Percentiles rank a stretch among this genome's conserved stretches.
Evolutionary conservation across 1,140 invertebrate species (phyloP).

Genomic region (Achroia grisella): DNA sequence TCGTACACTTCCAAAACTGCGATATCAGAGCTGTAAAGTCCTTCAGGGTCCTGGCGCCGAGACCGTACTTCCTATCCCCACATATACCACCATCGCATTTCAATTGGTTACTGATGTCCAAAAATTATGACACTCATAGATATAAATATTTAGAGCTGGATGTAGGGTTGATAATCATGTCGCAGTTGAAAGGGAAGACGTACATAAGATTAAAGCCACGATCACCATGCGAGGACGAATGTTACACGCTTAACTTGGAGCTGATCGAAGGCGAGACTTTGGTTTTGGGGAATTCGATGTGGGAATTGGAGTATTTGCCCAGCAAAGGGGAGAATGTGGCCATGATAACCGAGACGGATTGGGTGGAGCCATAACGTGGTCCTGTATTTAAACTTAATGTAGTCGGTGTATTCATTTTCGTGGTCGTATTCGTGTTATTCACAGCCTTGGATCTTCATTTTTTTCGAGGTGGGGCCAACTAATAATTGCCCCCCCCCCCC

Average conservation of each 20-base stretch:
- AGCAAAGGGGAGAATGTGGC: slow-evolving; percentile 82
- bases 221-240: slow-evolving; percentile 80
- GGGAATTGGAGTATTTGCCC: slow-evolving; percentile 85
- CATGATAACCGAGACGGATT: slow-evolving; percentile 84
- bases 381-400: not conserved
- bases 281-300: slow-evolving; percentile 81
- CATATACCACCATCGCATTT: slow-evolving; percentile 84
- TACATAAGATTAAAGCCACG: slow-evolving; percentile 79
- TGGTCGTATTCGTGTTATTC: slow-evolving; percentile 8
- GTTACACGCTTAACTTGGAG: slow-evolving; percentile 78
- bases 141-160: slow-evolving; percentile 83
- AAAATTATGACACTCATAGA: slow-evolving; percentile 81
- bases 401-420: slow-evolving; percentile 4
- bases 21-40: slow-evolving; percentile 84
- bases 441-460: slow-evolving; percentile 5
- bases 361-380: slow-evolving; percentile 73
- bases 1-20: slow-evolving; percentile 91
- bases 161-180: slow-evolving; percentile 81
- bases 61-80: slow-evolving; percentile 84
- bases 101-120: slow-evolving; percentile 87
- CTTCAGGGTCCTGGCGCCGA: slow-evolving; percentile 79
- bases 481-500: too few relatives aligned
- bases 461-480: slow-evolving; percentile 7
- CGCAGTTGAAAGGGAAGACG: slow-evolving; percentile 82
- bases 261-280: slow-evolving; percentile 82